A percentile compares a stretch with the other conserved stretches of the same genome.
Conservation (phyloP, 2,888 invertebrate species). For the Xestia sexstrigata region DNA sequence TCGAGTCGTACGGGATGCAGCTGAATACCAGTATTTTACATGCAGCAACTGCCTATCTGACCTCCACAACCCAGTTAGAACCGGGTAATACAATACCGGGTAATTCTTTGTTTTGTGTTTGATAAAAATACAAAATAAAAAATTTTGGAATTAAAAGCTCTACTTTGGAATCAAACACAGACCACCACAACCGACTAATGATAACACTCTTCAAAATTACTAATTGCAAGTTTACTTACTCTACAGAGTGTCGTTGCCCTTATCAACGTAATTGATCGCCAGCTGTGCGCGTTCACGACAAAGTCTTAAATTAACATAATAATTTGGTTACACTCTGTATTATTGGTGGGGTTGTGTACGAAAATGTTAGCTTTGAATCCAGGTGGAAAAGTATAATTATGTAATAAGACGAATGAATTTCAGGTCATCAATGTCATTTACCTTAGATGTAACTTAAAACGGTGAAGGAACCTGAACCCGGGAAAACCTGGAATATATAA, state of each 20-base stretch:
- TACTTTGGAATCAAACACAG: background rate
- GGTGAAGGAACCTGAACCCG: background rate
- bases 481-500: too few species aligned
- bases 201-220: background rate
- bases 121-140: background rate
- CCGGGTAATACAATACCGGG: too few species aligned
- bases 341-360: conserved; percentile 43
- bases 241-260: conserved; percentile 25
- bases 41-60: too few species aligned
- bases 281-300: conserved; percentile 66
- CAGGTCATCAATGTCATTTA: background rate
- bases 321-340: conserved; percentile 65
- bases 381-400: background rate
- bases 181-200: background rate
- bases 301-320: conserved; percentile 71
- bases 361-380: conserved; percentile 5
- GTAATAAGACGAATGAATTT: background rate
- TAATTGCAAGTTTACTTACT: background rate
- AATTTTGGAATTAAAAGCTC: background rate
- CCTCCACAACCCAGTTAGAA: too few species aligned
- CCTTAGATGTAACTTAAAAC: background rate
- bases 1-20: too few species aligned
- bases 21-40: too few species aligned
- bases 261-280: conserved; percentile 69
- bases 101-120: too few species aligned